Base-by-base conservation (phyloP, 2,888 invertebrate genomes). In the Pterobdella sp. region DNA sequence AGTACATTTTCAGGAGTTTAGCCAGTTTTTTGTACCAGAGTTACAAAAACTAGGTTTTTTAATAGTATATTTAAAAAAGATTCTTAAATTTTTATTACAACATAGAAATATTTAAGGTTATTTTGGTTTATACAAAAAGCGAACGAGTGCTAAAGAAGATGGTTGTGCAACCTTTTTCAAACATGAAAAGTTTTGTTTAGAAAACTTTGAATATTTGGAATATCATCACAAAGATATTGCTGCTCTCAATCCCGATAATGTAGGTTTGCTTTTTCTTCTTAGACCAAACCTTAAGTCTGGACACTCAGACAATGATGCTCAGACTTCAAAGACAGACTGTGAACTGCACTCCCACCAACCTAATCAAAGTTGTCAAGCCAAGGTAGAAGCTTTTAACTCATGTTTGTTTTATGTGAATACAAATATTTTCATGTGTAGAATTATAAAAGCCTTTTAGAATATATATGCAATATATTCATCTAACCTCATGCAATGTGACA, bases 161-260 rank as follows among this genome's bases (percentile, higher is more conserved):
- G 97, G 97, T 0, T 92, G 95, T 83, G 93, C 94, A 0, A 90
- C 94, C 63, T 90, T 92, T 81, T 95, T 88, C 82, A 90, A 89
- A 78, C 82, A 84, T 10, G 84, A 87, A 31, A 85, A 88, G 73
- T 91, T 96, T 78, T 84, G 87, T 64, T 81, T 93, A 72, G 80
- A 89, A 2, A 88, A 89, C 64, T 86, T 88, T 72, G 83, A 87
- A 0, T 87, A 87, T 68, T 90, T 96, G 65, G 91, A 94, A 83
- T 89, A 88, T 80, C 86, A 84, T 78, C 88, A 35, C 52, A 82
- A 82, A 0, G 86, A 86, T n/a, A 81, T 89, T 32, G 84, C 87
- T 31, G 81, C 90, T 7, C 84, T 94, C 42, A 89, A 92, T 81
- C 88, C 94, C 18, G 92, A 94, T 81, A 96, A 96, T 84, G 88